Conservation (phyloP, 2,888 invertebrate species). For the Ceratothoa steindachneri region DNA sequence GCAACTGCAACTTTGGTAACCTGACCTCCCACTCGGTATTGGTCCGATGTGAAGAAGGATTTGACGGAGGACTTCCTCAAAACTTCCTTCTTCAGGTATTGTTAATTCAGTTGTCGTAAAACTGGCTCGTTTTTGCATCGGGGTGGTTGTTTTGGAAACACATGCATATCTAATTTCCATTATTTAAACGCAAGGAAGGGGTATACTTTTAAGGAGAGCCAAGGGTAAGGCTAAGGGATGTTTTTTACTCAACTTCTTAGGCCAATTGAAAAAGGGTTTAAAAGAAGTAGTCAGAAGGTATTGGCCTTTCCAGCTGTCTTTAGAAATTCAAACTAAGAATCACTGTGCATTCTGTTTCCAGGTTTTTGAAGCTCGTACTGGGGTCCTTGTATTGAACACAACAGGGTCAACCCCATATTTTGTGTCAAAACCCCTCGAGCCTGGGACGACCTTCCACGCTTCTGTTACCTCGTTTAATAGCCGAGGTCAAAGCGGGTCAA, state of each 20-base stretch:
- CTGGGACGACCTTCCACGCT: conserved; percentile 11
- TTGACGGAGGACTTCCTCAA: conserved; percentile 39
- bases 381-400: conserved; percentile 14
- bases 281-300: no score
- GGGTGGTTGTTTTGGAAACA: background rate
- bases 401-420: conserved; percentile 11
- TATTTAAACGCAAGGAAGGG: background rate
- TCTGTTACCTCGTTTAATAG: conserved; percentile 11
- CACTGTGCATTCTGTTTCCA: no score
- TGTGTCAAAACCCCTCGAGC: conserved; percentile 15
- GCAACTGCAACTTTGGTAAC: conserved; percentile 25
- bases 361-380: conserved; percentile 7
- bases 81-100: conserved; percentile 31
- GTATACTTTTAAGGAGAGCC: no score
- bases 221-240: no score
- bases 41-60: conserved; percentile 22
- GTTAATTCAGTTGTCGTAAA: background rate
- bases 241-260: no score
- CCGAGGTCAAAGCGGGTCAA: conserved; percentile 2
- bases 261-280: no score
- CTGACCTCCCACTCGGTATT: conserved; percentile 30
- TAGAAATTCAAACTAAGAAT: no score
- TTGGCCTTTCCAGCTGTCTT: no score
- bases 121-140: background rate
- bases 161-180: background rate